phyloP scores from a whole-genome alignment of 1,140 invertebrate species.

The Lepidostoma basale region DNA sequence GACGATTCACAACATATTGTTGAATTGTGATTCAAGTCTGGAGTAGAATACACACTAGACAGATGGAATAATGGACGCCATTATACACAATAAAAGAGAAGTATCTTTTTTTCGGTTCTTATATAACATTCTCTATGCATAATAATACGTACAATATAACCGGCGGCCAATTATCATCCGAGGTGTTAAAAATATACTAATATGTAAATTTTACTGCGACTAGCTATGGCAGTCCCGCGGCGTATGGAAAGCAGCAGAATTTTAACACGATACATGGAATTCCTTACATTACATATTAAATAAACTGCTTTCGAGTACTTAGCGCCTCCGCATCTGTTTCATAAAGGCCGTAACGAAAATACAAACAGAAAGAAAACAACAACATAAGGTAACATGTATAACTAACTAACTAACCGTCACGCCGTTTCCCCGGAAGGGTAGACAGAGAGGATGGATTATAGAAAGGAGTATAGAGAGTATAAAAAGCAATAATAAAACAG shows the following conservation, averaged over 20 bases:
- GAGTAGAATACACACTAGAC: background rate
- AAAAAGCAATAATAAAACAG: no score
- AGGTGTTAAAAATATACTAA: slow-evolving; percentile 44
- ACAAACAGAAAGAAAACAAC: no score
- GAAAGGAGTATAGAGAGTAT: no score
- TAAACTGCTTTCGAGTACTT: background rate
- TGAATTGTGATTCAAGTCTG: background rate
- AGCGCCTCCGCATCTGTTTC: no score
- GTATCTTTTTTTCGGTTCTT: background rate
- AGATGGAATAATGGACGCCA: slow-evolving; percentile 1
- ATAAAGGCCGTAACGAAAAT: no score
- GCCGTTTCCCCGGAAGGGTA: no score
- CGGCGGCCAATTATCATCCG: slow-evolving; percentile 26
- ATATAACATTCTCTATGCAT: slow-evolving; percentile 8
- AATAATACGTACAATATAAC: slow-evolving; percentile 4
- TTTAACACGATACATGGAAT: slow-evolving; percentile 12
- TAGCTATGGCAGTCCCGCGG: slow-evolving; percentile 28
- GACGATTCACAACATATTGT: no score
- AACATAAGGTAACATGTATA: no score
- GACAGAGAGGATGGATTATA: no score
- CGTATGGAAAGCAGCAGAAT: slow-evolving; percentile 10
- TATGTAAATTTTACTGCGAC: slow-evolving; percentile 42
- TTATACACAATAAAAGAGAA: background rate
- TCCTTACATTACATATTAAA: slow-evolving; percentile 4
- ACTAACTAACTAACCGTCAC: no score